Evolutionary conservation across 1,140 invertebrate genomes (phyloP), one percentile per base, ranked within the genome.

Genomic region (Leucophenga varia): DNA sequence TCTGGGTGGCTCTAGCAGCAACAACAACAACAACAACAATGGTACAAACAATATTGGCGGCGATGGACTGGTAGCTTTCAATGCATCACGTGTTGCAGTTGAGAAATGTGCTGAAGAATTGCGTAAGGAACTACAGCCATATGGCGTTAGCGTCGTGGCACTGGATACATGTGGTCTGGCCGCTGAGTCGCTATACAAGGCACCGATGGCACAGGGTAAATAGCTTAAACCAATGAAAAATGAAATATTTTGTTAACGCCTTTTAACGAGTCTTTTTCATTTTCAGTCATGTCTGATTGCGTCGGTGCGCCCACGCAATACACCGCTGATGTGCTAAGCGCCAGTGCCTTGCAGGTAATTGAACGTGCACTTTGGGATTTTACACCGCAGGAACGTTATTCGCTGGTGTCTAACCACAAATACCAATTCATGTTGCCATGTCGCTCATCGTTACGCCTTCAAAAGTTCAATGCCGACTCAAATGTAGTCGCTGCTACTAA

Each of bases 81-180:
- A 81, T 20, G 85, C 85, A 1, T 84, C 82, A 0, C 80, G 84
- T 20, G 83, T 83, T 58, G 86, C 85, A 2, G 85, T 88, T 1
- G 85, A 87, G 67, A 87, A 87, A 36, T 86, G 85, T 9, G 85
- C 84, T 46, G 81, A 83, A 21, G 86, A 87, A 19, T 75, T 90
- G 46, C 78, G 86, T 19, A 78, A 81, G 28, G 83, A 88, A 61
- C 72, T 90, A 42, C 79, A 81, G 43, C 81, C 85, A 3, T 80
- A 83, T 14, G 83, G 86, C 8, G 80, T 91, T 34, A 82, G 82
- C 59, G 87, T 90, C n/a, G 81, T 90, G 14, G 80, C 86, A n/a
- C 71, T 90, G 28, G 85, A 88, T 71, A 85, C 87, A 12, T 81
- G 84, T 16, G 83, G 84, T 30, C 78, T 88, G 42, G 79, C 85